Evolutionary conservation across 23 tunicate genomes (phyloP).

Genomic region (Styela plicata): DNA sequence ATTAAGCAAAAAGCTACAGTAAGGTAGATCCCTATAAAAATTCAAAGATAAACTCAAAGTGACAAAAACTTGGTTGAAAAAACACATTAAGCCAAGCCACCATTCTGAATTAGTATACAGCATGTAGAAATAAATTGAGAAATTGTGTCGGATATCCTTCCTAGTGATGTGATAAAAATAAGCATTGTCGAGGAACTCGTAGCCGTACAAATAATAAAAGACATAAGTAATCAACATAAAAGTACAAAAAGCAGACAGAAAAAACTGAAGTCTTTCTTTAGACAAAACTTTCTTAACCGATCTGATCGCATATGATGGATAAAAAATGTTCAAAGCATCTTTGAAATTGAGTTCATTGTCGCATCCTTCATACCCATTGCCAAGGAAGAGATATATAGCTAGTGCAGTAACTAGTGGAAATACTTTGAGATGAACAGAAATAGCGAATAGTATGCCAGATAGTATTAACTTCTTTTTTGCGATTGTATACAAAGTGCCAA

Average conservation of each 20-base stretch:
- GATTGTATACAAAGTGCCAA: constrained; percentile 34
- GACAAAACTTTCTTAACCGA: constrained; percentile 19
- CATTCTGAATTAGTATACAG: constrained; percentile 42
- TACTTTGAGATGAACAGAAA: constrained; percentile 81
- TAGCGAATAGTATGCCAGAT: constrained; percentile 55
- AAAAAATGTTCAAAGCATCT: not conserved
- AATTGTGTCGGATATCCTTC: constrained; percentile 84
- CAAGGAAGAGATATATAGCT: constrained; percentile 48
- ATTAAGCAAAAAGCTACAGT: constrained; percentile 70
- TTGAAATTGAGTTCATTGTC: not conserved
- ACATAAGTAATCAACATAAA: constrained; percentile 27
- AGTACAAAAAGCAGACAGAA: constrained; percentile 8
- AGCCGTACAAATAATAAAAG: constrained; percentile 56
- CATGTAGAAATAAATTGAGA: constrained; percentile 91
- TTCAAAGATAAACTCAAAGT: constrained; percentile 31
- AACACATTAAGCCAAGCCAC: constrained; percentile 50
- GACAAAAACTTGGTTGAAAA: constrained; percentile 48
- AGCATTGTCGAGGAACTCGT: constrained; percentile 79
- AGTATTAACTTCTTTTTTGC: constrained; percentile 23
- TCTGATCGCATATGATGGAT: not conserved
- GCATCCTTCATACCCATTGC: constrained; percentile 16
- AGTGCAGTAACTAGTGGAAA: constrained; percentile 74
- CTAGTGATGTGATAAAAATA: constrained; percentile 76
- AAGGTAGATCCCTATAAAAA: constrained; percentile 48
- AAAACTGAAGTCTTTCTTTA: constrained; percentile 38